Evolutionary conservation across 2,113 vertebrate species (phyloP), one percentile per base, ranked within the genome.

Genomic region (Cariama cristata): DNA sequence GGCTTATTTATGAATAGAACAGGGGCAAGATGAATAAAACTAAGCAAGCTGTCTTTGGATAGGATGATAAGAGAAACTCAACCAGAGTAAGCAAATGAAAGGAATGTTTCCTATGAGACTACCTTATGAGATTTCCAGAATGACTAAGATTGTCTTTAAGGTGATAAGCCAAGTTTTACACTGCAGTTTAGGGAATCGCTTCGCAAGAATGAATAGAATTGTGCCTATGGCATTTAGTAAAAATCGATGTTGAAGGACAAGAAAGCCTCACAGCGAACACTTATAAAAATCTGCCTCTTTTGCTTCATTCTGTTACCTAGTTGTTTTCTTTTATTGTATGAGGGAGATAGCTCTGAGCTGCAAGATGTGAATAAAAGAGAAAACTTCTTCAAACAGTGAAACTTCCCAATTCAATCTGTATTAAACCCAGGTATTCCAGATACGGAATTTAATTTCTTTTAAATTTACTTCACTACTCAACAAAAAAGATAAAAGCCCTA

Each of bases 241-340:
- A 95, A 98, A 97, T 97, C 88, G 96, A 55, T 96, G 94, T 82
- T 83, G 92, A 98, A 97, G 85, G 77, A 97, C 85, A 94, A 83
- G 44, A 66, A 90, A 95, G 64, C 66, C 86, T 80, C 93, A 87
- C 45, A 97, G 83, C 56, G 85, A 96, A 92, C 79, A 76, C 38
- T 92, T 94, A 90, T 7, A 86, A 94, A 96, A 94, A 94, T 58
- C 74, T 82, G 58, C 55, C 42, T 89, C 89, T 90, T 86, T 95
- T 49, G 40, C 56, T 86, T 88, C 91, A 68, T 82, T 87, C 64
- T 95, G 66, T 91, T 95, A 93, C 60, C 58, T 63, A 26, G 35
- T 75, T 96, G 89, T 76, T 96, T 79, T 87, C 94, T 95, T 96
- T 95, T 79, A 67, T 91, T 87, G 16, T 74, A 64, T 64, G 93